Base-by-base conservation (phyloP, 2,888 invertebrate genomes). In the Andricus curvator region DNA sequence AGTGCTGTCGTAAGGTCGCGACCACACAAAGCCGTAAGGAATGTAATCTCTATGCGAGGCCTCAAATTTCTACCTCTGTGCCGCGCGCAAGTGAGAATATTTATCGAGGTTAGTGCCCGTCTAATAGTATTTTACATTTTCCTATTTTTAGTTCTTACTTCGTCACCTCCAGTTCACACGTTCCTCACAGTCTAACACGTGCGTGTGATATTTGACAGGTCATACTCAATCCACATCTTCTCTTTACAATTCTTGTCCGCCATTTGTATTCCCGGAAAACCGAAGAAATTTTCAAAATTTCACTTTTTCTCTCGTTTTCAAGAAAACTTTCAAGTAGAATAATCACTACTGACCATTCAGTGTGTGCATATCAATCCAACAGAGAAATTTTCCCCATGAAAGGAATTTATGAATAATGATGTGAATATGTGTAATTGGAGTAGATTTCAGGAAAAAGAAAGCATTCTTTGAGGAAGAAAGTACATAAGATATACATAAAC, bases 31-130 rank as follows among this genome's bases (percentile, higher is more conserved):
- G 78, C 78, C 78, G 84, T 85, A 86, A 91, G 91, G 91, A 91
- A 92, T 92, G 92, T 92, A 89, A 92, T 90, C 91, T 88, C 88
- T 85, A 84, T 86, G 84, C 76, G 64, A 56, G 51, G 84, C 83
- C 78, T 84, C 86, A 83, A 87, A 85, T 78, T 78, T 84, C 83
- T 85, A 81, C 86, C 85, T 81, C 85, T 86, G 78, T 89, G 87
- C 85, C 86, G 86, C 86, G 84, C 86, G 81, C 85, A 86, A 78
- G 84, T 37, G 81, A 51, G 44, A 79, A 80, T 74, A 77, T 81
- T 82, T 80, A 81, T 85, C 82, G 81, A 83, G 82, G 85, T 84
- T 29, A 76, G 60, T 80, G 20, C 64, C 4, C 13, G 6, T 25
- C 33, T 8, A 51, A 20, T 51, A n/a, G 25, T 41, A 70, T 48